Evolutionary conservation across 2,113 vertebrate genomes (phyloP).

Genomic region (Crocuta crocuta): DNA sequence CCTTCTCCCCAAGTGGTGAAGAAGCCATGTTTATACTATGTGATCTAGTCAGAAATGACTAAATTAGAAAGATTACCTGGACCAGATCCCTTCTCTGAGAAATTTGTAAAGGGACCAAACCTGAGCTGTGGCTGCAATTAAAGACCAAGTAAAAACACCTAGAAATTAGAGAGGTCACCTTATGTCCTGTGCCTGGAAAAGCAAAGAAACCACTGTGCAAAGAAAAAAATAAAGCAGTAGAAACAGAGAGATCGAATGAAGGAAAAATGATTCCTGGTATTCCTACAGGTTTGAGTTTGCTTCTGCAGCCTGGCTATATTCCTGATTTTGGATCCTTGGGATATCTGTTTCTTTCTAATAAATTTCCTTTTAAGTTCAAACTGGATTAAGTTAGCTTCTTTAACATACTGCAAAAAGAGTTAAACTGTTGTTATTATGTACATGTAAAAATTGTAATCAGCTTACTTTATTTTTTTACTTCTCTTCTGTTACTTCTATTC

Average conservation of each 20-base stretch:
- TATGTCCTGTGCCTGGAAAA: neutral
- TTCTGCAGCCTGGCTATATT: constrained; percentile 3
- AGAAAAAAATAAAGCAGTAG: neutral
- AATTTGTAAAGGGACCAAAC: constrained; percentile 12
- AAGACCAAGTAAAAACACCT: neutral
- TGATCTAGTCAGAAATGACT: neutral
- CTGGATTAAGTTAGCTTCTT: neutral
- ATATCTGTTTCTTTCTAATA: constrained; percentile 45
- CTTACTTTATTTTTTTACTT: neutral
- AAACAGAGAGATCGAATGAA: neutral
- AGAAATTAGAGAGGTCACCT: constrained; percentile 9
- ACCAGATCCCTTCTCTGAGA: neutral
- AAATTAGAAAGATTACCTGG: neutral
- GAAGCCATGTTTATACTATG: neutral
- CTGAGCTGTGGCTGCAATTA: neutral
- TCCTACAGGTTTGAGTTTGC: constrained; percentile 7
- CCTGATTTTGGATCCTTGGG: neutral
- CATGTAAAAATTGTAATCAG: neutral
- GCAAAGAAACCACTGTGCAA: constrained; percentile 26
- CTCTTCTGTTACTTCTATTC: neutral
- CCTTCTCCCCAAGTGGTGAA: neutral
- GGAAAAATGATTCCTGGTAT: neutral
- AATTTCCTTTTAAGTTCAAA: constrained; percentile 37
- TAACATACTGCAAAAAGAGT: constrained; percentile 9
- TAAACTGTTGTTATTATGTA: neutral